These are phyloP conservation scores for Chalcosyrphus nemorum DNA, from an alignment of 2,888 invertebrate species.

Conservation along the genomic window DNA sequence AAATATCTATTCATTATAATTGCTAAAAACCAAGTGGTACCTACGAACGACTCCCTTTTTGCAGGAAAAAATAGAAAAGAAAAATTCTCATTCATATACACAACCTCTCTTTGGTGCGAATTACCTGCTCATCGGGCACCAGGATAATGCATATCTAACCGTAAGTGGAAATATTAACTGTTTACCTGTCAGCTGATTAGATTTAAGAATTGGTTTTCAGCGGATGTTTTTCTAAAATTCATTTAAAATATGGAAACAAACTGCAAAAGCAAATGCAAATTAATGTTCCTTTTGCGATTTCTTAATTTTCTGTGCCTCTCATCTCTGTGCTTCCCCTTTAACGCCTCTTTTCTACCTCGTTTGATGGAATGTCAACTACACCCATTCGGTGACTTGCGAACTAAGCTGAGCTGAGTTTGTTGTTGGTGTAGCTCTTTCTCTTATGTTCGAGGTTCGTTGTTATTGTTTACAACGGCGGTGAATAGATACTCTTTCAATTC, in stretches of 20 bases:
- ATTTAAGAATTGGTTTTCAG: neutral
- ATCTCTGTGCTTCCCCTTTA: slow-evolving; percentile 9
- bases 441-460: slow-evolving; percentile 46
- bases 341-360: slow-evolving; percentile 7
- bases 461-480: slow-evolving; percentile 42
- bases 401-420: slow-evolving; percentile 8
- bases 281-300: slow-evolving; percentile 21
- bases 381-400: slow-evolving; percentile 47
- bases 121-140: slow-evolving; percentile 25
- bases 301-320: slow-evolving; percentile 30
- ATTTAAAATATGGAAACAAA: slow-evolving; percentile 45
- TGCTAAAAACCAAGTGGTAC: slow-evolving; percentile 11
- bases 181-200: slow-evolving; percentile 17
- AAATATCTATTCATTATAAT: neutral
- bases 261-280: slow-evolving; percentile 42
- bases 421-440: slow-evolving; percentile 37
- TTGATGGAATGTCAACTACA: slow-evolving; percentile 57
- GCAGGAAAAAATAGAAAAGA: neutral
- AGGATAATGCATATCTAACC: slow-evolving; percentile 46
- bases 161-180: slow-evolving; percentile 39
- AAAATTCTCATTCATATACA: neutral
- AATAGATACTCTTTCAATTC: slow-evolving; percentile 36
- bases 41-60: slow-evolving; percentile 17
- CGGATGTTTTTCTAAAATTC: neutral
- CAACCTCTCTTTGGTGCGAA: slow-evolving; percentile 25